Conservation (phyloP, 2,797 vertebrate species). For the Gastrophryne carolinensis region DNA sequence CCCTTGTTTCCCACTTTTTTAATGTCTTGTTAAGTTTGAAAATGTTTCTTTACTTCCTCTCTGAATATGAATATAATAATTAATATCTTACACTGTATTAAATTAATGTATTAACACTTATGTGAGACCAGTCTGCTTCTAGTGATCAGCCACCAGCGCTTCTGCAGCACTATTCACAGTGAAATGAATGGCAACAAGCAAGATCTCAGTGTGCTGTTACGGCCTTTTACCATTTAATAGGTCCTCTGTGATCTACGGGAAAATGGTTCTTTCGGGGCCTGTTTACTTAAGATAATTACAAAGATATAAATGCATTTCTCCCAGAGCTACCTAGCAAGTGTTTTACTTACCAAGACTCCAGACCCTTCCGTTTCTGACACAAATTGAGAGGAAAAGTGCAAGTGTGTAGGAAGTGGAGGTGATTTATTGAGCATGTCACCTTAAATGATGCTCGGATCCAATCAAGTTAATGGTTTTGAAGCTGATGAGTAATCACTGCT, state of each 20-base stretch:
- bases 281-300: constrained; percentile 21
- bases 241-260: constrained; percentile 3
- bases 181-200: no score
- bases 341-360: not conserved
- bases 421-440: constrained; percentile 25
- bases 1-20: no score
- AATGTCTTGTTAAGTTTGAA: no score
- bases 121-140: no score
- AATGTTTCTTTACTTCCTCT: no score
- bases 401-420: constrained; percentile 23
- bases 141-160: no score
- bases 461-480: constrained; percentile 37
- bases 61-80: no score
- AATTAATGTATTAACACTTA: no score
- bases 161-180: no score
- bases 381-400: constrained; percentile 28
- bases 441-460: constrained; percentile 36
- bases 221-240: not conserved
- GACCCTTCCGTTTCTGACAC: not conserved
- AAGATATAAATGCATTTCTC: constrained; percentile 5
- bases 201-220: not conserved
- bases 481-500: constrained; percentile 32
- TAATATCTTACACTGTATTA: no score
- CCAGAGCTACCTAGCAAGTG: constrained; percentile 2
- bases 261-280: not conserved